Percentiles rank a stretch among this genome's conserved stretches.
Conservation (phyloP, 2,797 vertebrate species). For the Anabas testudineus region DNA sequence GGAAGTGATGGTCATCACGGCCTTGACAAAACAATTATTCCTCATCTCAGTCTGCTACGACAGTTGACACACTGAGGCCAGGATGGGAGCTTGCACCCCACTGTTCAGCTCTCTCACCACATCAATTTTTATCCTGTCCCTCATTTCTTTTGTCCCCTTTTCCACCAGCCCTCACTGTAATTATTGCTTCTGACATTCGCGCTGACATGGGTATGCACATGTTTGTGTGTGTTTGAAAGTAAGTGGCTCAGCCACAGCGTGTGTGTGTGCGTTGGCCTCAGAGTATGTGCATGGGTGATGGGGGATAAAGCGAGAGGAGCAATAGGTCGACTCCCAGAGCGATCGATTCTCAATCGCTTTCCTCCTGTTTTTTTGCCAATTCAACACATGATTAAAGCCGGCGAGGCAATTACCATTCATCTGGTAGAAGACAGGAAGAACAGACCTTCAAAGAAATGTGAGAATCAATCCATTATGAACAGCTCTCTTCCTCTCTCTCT, state of each 20-base stretch:
- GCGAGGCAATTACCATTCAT: conserved; percentile 82
- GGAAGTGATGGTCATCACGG: conserved; percentile 74
- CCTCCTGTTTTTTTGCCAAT: conserved; percentile 76
- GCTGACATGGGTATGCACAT: conserved; percentile 53
- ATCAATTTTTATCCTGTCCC: conserved; percentile 51
- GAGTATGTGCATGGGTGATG: conserved; percentile 30
- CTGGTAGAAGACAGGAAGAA: conserved; percentile 76
- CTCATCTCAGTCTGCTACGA: conserved; percentile 63
- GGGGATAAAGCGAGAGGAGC: conserved; percentile 51
- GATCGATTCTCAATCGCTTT: conserved; percentile 83
- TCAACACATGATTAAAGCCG: conserved; percentile 84
- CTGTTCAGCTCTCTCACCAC: conserved; percentile 39
- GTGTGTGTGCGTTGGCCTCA: conserved; percentile 3
- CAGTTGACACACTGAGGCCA: conserved; percentile 59
- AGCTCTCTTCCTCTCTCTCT: conserved; percentile 35
- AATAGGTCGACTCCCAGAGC: conserved; percentile 70
- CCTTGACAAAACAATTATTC: conserved; percentile 79
- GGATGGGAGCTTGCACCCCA: conserved; percentile 48
- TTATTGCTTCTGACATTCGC: conserved; percentile 75
- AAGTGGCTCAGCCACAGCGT: conserved; percentile 10
- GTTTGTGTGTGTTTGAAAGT: conserved; percentile 33
- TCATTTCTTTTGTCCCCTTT: conserved; percentile 51
- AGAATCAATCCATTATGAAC: conserved; percentile 81
- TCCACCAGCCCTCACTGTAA: conserved; percentile 73
- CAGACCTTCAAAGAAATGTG: conserved; percentile 76